A percentile compares a stretch with the other conserved stretches of the same genome.
phyloP scores from a whole-genome alignment of 64 coral and sea anemone species.

The Orbicella faveolata region DNA sequence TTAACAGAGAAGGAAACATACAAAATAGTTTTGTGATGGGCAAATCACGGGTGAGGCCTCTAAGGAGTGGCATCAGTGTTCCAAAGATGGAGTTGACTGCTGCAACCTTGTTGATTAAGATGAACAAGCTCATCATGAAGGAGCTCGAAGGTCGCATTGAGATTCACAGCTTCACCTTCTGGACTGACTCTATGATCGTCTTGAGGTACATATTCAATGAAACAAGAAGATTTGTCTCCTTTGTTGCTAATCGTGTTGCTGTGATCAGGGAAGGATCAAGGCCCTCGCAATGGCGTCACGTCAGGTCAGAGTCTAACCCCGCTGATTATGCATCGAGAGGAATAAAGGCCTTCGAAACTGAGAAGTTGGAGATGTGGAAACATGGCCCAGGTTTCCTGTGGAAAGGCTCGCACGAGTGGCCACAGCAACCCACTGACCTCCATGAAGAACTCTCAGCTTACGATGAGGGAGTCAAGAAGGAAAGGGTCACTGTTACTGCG shows the following conservation, averaged over 20 bases:
- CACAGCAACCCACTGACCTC: too few species aligned
- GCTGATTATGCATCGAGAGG: conserved; percentile 60
- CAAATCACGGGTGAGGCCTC: too few species aligned
- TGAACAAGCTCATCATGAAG: conserved; percentile 26
- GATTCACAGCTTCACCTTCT: conserved; percentile 28
- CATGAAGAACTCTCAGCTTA: too few species aligned
- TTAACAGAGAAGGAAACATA: conserved; percentile 3
- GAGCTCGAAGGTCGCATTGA: conserved; percentile 38
- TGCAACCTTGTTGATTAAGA: too few species aligned
- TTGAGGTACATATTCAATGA: too few species aligned
- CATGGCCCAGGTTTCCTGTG: conserved; percentile 63
- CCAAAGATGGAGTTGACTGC: conserved; percentile 49
- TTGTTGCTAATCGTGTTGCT: conserved; percentile 70
- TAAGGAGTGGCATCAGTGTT: conserved; percentile 33
- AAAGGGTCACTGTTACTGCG: conserved; percentile 23
- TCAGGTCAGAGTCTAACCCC: conserved; percentile 9
- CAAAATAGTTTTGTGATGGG: conserved; percentile 33
- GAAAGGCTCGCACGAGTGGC: background rate
- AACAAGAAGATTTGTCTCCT: conserved; percentile 55
- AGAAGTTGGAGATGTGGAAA: conserved; percentile 50
- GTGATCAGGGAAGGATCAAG: too few species aligned
- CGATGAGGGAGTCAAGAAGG: background rate
- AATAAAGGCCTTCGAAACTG: conserved; percentile 33
- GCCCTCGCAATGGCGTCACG: conserved; percentile 33
- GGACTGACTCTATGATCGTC: conserved; percentile 66